Percentiles rank a stretch among this genome's conserved stretches.
phyloP scores from a whole-genome alignment of 2,113 vertebrate genomes.

The Ciconia stormi region DNA sequence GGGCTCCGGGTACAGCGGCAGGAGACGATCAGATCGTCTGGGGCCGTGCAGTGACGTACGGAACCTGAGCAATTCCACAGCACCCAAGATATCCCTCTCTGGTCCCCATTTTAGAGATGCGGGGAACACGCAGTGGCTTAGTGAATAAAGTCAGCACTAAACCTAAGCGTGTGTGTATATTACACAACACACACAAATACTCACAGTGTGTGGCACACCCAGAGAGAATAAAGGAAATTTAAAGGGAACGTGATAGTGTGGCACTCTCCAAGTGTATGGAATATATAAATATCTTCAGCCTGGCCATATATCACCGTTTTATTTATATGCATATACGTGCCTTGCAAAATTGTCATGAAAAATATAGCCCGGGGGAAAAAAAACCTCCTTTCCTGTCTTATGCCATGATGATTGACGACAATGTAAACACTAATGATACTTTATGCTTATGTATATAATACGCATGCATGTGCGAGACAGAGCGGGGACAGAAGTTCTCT shows the following conservation, averaged over 20 bases:
- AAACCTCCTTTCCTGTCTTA: constrained; percentile 9
- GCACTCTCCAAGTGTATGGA: neutral
- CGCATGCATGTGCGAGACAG: fast-evolving
- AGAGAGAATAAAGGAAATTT: neutral
- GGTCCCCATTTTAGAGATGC: neutral
- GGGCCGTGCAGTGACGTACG: neutral
- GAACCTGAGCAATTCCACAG: neutral
- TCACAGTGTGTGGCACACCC: neutral
- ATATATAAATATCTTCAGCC: neutral
- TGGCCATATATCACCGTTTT: neutral
- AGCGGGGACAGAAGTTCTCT: neutral
- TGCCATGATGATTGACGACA: neutral
- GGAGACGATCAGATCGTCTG: neutral
- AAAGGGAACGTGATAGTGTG: neutral
- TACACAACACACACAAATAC: neutral
- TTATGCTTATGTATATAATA: neutral
- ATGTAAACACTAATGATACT: constrained; percentile 31
- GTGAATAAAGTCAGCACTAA: neutral
- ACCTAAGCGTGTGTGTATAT: neutral
- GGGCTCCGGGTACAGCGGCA: neutral
- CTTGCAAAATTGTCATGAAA: constrained; percentile 28
- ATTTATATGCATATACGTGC: neutral
- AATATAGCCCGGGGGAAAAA: neutral
- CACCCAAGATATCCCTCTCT: neutral
- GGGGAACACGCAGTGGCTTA: neutral